Evolutionary conservation across 2,797 vertebrate genomes (phyloP).

Genomic region (Enteromius radiatus): DNA sequence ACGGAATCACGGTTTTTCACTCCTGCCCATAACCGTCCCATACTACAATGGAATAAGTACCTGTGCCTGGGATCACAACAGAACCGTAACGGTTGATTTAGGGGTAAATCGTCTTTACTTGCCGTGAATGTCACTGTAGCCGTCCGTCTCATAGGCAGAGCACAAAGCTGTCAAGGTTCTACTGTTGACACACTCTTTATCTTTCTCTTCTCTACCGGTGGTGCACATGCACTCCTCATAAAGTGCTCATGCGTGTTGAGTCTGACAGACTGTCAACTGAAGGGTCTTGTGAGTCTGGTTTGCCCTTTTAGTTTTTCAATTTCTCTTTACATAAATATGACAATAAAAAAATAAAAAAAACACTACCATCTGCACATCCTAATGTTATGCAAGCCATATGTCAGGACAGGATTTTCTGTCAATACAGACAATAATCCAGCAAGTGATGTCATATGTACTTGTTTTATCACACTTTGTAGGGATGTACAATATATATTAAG

Average conservation of each 20-base stretch:
- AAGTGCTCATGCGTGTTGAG: slow-evolving; percentile 22
- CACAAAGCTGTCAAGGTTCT: slow-evolving; percentile 17
- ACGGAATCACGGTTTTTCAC: slow-evolving; percentile 18
- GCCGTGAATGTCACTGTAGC: slow-evolving; percentile 12
- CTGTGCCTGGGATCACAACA: slow-evolving; percentile 42
- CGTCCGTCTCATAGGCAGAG: background rate
- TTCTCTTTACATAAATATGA: background rate
- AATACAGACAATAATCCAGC: background rate
- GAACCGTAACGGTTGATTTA: slow-evolving; percentile 14
- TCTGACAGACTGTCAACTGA: slow-evolving; percentile 57
- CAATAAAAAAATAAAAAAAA: too few species aligned
- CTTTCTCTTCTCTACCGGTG: background rate
- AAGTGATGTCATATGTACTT: background rate
- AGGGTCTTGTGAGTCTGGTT: slow-evolving; percentile 2
- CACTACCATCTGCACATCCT: too few species aligned
- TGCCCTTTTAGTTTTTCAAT: slow-evolving; percentile 28
- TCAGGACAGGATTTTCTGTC: background rate
- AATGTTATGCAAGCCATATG: background rate
- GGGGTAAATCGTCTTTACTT: slow-evolving; percentile 16
- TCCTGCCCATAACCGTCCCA: slow-evolving; percentile 5
- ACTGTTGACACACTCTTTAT: slow-evolving; percentile 2
- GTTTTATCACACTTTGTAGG: background rate
- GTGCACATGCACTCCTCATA: background rate
- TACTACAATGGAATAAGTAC: slow-evolving; percentile 14
- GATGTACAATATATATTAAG: background rate